These are phyloP conservation scores for Drosophila multiciliata DNA, from an alignment of 2,888 invertebrate species.

Conservation along the genomic window DNA sequence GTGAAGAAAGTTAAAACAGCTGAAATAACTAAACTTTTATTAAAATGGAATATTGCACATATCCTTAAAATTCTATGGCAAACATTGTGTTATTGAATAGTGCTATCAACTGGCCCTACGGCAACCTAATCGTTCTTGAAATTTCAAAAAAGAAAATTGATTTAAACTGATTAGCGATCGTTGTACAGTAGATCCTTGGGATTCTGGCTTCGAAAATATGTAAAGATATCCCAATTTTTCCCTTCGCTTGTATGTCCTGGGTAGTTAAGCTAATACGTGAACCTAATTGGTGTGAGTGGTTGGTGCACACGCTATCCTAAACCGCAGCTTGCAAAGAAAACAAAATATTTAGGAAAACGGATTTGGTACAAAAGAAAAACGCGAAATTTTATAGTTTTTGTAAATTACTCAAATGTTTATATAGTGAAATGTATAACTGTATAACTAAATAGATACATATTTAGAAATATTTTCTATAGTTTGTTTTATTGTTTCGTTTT, in stretches of 20 bases:
- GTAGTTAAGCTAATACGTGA: not conserved
- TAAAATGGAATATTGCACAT: not conserved
- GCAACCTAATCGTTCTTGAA: not conserved
- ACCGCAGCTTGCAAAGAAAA: not conserved
- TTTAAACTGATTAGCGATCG: not conserved
- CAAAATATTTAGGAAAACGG: not conserved
- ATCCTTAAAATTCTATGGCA: not conserved
- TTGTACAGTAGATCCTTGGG: not conserved
- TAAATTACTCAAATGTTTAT: slow-evolving; percentile 53
- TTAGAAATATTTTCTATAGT: slow-evolving; percentile 25
- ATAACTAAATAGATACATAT: slow-evolving; percentile 42
- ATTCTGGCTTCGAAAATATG: not conserved
- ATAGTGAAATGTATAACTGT: slow-evolving; percentile 54
- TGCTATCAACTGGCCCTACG: not conserved
- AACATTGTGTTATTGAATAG: not conserved
- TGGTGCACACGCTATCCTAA: not conserved
- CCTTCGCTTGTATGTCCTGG: not conserved
- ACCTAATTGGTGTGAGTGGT: not conserved
- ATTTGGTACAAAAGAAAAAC: slow-evolving; percentile 15
- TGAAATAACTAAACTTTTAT: not conserved
- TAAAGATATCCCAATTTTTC: not conserved
- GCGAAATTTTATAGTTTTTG: slow-evolving; percentile 23
- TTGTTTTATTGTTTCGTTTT: slow-evolving; percentile 34
- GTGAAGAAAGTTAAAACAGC: not conserved
- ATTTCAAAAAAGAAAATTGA: not conserved